Evolutionary conservation across 2,888 invertebrate genomes (phyloP).

Genomic region (Ptychoptera albimana): DNA sequence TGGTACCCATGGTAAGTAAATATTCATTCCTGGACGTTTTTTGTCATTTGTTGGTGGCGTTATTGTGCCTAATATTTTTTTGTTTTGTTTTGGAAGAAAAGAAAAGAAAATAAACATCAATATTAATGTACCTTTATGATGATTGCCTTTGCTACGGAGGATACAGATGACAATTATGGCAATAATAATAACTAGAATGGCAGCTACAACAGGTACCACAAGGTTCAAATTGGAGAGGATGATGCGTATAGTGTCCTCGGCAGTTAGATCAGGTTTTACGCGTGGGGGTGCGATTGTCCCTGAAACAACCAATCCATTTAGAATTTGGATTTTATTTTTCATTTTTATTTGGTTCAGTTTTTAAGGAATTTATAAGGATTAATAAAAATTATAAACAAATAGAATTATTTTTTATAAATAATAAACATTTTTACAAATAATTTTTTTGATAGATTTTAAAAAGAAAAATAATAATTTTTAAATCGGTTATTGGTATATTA

Average conservation of each 20-base stretch:
- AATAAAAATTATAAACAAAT: no score
- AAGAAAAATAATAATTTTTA: no score
- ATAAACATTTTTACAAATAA: no score
- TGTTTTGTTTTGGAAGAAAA: slow-evolving; percentile 9
- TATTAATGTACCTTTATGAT: slow-evolving; percentile 61
- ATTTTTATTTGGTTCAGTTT: background rate
- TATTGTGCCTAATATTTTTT: slow-evolving; percentile 48
- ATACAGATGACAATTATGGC: slow-evolving; percentile 88
- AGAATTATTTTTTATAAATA: no score
- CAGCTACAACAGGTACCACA: slow-evolving; percentile 85
- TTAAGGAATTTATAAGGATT: background rate
- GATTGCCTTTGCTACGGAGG: slow-evolving; percentile 67
- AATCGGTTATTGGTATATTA: no score
- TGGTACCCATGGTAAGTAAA: slow-evolving; percentile 57
- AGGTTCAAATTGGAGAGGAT: slow-evolving; percentile 83
- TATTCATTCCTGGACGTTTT: slow-evolving; percentile 27
- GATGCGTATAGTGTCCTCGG: slow-evolving; percentile 72
- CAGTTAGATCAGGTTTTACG: slow-evolving; percentile 59
- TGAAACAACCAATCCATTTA: slow-evolving; percentile 46
- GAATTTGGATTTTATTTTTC: background rate
- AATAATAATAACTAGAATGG: slow-evolving; percentile 81
- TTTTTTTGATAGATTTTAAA: no score
- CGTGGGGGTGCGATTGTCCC: slow-evolving; percentile 88
- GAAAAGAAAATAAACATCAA: slow-evolving; percentile 21
- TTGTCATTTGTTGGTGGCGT: slow-evolving; percentile 57